A percentile compares a stretch with the other conserved stretches of the same genome.
Evolutionary conservation across 1,140 invertebrate species (phyloP).

Genomic region (Drosophila nigromelanica): DNA sequence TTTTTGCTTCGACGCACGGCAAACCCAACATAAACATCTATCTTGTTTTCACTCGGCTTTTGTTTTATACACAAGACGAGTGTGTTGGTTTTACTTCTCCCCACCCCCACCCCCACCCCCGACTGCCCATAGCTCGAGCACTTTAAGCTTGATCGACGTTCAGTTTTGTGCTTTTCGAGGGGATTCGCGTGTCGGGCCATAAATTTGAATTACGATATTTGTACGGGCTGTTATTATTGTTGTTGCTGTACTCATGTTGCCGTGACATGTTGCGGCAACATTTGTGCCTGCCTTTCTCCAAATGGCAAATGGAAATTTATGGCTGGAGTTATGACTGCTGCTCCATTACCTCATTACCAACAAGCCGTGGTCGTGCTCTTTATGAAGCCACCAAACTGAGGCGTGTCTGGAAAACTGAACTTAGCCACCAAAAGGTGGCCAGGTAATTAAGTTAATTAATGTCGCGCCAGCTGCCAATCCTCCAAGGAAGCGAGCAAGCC

Average conservation of each 20-base stretch:
- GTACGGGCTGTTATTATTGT: conserved; percentile 17
- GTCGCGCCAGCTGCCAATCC: conserved; percentile 42
- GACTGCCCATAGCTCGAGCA: neutral
- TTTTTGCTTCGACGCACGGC: neutral
- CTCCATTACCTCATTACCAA: conserved; percentile 46
- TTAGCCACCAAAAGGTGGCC: neutral
- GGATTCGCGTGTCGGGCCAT: conserved; percentile 49
- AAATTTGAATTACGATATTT: conserved; percentile 57
- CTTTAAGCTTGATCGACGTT: conserved; percentile 51
- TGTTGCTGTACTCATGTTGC: conserved; percentile 32
- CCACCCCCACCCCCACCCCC: neutral
- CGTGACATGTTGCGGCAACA: conserved; percentile 52
- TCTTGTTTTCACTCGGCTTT: conserved; percentile 37
- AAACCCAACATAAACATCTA: neutral
- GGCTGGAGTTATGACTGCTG: conserved; percentile 38
- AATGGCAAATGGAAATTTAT: conserved; percentile 41
- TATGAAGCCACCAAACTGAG: conserved; percentile 45
- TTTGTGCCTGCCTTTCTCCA: conserved; percentile 27
- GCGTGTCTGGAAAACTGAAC: conserved; percentile 41
- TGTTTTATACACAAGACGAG: conserved; percentile 36
- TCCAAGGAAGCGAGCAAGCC: neutral
- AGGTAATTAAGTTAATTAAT: conserved; percentile 59
- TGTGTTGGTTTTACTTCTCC: conserved; percentile 17
- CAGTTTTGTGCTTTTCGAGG: conserved; percentile 36
- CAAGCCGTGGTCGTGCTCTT: neutral